Conservation (phyloP, 2,113 vertebrate genomes). For the Eublepharis macularius region DNA sequence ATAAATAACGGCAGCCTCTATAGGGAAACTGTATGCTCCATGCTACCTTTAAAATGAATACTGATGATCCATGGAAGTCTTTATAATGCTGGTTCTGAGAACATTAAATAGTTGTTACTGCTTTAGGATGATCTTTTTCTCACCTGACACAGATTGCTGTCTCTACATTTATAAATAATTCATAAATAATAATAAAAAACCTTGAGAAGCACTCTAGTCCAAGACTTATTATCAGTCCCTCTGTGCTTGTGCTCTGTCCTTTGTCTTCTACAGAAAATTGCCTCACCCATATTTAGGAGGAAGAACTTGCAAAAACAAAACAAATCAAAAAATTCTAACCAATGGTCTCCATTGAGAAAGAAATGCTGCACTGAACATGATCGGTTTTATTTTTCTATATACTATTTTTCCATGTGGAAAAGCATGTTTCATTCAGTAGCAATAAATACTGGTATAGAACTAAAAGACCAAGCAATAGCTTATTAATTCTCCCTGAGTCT, state of each 20-base stretch:
- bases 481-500: background rate
- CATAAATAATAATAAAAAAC: too few species aligned
- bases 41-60: too few species aligned
- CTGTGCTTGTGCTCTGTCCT: too few species aligned
- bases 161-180: too few species aligned
- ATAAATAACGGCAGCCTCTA: too few species aligned
- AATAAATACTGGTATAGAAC: background rate
- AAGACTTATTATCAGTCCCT: background rate
- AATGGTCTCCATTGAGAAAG: background rate
- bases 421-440: background rate
- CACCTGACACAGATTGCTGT: too few species aligned
- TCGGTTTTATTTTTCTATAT: background rate
- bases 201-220: background rate
- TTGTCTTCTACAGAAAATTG: background rate
- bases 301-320: background rate
- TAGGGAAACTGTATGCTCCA: too few species aligned
- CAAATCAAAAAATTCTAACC: too few species aligned
- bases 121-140: too few species aligned
- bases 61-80: too few species aligned
- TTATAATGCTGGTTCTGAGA: too few species aligned
- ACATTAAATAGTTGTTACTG: too few species aligned
- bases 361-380: background rate
- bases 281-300: background rate
- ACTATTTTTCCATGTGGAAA: background rate
- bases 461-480: background rate